Percentiles rank a stretch among this genome's conserved stretches.
Evolutionary conservation across 1,140 invertebrate genomes (phyloP).

Genomic region (Coenobita brevimanus): DNA sequence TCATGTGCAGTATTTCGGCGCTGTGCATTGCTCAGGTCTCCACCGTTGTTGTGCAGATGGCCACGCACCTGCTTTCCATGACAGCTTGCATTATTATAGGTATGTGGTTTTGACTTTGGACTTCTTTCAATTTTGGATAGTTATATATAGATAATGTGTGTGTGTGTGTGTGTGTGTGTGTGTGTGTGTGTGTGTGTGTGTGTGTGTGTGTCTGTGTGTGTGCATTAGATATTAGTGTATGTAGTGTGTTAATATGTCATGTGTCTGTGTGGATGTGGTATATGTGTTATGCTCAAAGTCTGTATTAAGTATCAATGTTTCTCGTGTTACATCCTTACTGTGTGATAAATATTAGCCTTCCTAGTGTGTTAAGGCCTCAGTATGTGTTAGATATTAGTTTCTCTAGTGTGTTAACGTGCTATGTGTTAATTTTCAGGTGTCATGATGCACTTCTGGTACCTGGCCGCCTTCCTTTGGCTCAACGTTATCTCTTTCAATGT

Average conservation of each 20-base stretch:
- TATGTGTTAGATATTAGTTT: not conserved
- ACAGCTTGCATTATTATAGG: slow-evolving; percentile 24
- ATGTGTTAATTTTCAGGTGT: too few relatives aligned
- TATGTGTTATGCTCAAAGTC: too few relatives aligned
- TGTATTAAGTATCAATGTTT: too few relatives aligned
- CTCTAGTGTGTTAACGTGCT: not conserved
- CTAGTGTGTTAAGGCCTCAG: too few relatives aligned
- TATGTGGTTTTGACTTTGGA: slow-evolving; percentile 7
- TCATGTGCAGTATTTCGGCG: slow-evolving; percentile 25
- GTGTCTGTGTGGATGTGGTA: too few relatives aligned
- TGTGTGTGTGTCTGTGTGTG: slow-evolving; percentile 6
- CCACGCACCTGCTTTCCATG: slow-evolving; percentile 1
- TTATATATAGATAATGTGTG: not conserved
- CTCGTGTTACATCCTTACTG: too few relatives aligned
- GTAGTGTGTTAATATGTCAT: not conserved
- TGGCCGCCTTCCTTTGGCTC: slow-evolving; percentile 51
- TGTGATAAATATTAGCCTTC: too few relatives aligned
- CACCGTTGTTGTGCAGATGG: slow-evolving; percentile 37
- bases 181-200: slow-evolving; percentile 23
- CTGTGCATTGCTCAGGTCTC: slow-evolving; percentile 34
- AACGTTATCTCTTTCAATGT: slow-evolving; percentile 55
- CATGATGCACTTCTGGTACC: slow-evolving; percentile 53
- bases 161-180: not conserved
- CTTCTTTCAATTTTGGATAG: too few relatives aligned
- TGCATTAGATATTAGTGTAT: not conserved